phyloP scores from a whole-genome alignment of 2,888 invertebrate genomes.

The Lycocerus yunnanus region DNA sequence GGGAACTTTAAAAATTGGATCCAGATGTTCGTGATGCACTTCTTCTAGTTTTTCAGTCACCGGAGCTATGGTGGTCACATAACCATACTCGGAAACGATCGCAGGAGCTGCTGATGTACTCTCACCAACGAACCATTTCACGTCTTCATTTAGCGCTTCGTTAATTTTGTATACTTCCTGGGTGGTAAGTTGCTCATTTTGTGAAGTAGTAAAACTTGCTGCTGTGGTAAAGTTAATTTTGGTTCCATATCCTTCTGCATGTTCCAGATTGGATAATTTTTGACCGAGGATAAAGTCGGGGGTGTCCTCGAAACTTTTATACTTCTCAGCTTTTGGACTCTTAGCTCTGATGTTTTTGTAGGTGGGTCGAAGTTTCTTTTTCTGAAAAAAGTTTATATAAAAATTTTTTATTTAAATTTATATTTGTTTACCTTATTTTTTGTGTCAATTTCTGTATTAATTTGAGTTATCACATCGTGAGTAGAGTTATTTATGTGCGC shows the following conservation, averaged over 20 bases:
- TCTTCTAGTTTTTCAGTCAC: neutral
- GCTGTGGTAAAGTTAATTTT: conserved; percentile 16
- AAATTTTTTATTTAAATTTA: neutral
- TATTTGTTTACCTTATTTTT: neutral
- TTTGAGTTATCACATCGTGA: neutral
- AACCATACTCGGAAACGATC: conserved; percentile 35
- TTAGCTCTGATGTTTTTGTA: neutral
- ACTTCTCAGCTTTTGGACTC: neutral
- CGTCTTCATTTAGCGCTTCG: conserved; percentile 50
- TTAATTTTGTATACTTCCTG: conserved; percentile 70
- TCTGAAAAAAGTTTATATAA: neutral
- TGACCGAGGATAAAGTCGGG: neutral
- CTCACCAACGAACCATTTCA: conserved; percentile 30
- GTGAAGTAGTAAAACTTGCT: neutral
- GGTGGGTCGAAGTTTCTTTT: neutral
- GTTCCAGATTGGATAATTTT: neutral
- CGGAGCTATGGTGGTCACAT: neutral
- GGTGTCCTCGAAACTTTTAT: neutral
- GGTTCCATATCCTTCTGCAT: neutral
- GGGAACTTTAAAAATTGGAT: neutral
- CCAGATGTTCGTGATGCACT: neutral
- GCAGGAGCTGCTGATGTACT: conserved; percentile 37
- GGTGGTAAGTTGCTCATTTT: conserved; percentile 55
- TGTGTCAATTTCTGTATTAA: neutral
- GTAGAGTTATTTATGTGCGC: neutral